Percentiles rank a stretch among this genome's conserved stretches.
Evolutionary conservation across 2,797 vertebrate species (phyloP).

Genomic region (Lepus oiostolus): DNA sequence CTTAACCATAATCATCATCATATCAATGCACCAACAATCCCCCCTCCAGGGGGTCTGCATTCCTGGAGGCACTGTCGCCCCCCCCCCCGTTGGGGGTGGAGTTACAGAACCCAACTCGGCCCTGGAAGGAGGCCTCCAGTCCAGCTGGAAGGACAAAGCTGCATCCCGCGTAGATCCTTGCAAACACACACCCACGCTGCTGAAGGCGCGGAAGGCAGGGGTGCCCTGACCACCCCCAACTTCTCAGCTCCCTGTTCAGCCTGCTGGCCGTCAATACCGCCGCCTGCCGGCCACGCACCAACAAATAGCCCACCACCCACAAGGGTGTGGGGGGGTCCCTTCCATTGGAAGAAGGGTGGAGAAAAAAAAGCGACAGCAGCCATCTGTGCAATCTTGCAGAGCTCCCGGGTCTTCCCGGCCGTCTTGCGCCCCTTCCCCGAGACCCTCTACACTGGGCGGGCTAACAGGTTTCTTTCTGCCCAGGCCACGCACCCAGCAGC

Average conservation of each 20-base stretch:
- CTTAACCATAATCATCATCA: background rate
- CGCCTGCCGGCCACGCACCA: conserved; percentile 85
- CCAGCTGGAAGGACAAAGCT: background rate
- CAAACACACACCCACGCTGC: conserved; percentile 59
- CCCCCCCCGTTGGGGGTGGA: background rate
- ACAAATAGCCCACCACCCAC: conserved; percentile 66
- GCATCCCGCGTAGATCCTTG: background rate
- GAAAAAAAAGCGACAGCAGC: background rate
- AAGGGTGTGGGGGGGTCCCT: background rate
- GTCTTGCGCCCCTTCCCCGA: background rate
- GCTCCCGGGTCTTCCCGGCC: accelerated
- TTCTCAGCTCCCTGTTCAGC: conserved; percentile 1
- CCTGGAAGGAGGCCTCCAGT: background rate
- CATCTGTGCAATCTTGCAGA: background rate
- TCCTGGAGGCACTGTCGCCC: conserved; percentile 14
- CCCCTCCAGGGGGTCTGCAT: background rate
- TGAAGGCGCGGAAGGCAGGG: conserved; percentile 53
- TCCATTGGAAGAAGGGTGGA: background rate
- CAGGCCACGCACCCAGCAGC: background rate
- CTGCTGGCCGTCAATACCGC: conserved; percentile 73
- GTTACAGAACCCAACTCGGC: background rate
- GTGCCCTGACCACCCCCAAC: background rate
- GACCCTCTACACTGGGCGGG: too few relatives aligned
- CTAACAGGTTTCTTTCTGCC: conserved; percentile 62
- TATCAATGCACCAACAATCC: too few relatives aligned